Percentiles rank a stretch among this genome's conserved stretches.
phyloP scores from a whole-genome alignment of 1,140 invertebrate genomes.

The Aphelenchoides besseyi region DNA sequence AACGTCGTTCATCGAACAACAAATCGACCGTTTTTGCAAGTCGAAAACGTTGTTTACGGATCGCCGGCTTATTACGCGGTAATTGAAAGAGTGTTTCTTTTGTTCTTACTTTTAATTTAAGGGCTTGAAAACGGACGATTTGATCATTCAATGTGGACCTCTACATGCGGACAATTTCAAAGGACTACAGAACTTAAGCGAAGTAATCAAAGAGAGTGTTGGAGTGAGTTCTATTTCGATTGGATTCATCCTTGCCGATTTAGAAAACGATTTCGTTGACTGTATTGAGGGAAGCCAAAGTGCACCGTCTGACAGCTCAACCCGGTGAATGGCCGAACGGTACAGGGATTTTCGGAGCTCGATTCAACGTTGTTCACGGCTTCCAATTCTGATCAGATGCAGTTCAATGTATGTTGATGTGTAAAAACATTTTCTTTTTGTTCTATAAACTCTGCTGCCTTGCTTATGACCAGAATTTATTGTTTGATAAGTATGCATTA shows the following conservation, averaged over 20 bases:
- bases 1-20: slow-evolving; percentile 41
- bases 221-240: slow-evolving; percentile 22
- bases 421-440: background rate
- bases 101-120: slow-evolving; percentile 24
- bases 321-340: slow-evolving; percentile 27
- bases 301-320: slow-evolving; percentile 13
- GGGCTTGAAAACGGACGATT: slow-evolving; percentile 36
- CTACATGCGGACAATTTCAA: slow-evolving; percentile 48
- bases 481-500: background rate
- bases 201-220: slow-evolving; percentile 33
- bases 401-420: background rate
- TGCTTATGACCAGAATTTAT: background rate
- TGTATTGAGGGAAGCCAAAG: slow-evolving; percentile 7
- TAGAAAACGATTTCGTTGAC: slow-evolving; percentile 24
- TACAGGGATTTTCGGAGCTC: slow-evolving; percentile 19
- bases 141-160: slow-evolving; percentile 44
- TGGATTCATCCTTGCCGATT: background rate
- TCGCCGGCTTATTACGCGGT: slow-evolving; percentile 42
- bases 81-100: background rate
- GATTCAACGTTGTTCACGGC: slow-evolving; percentile 15
- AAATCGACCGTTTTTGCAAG: slow-evolving; percentile 37
- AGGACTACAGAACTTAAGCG: slow-evolving; percentile 34
- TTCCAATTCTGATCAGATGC: slow-evolving; percentile 1
- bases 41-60: slow-evolving; percentile 23
- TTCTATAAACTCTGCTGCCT: background rate